phyloP scores from a whole-genome alignment of 2,888 invertebrate genomes.

The Drosophila siamana region DNA sequence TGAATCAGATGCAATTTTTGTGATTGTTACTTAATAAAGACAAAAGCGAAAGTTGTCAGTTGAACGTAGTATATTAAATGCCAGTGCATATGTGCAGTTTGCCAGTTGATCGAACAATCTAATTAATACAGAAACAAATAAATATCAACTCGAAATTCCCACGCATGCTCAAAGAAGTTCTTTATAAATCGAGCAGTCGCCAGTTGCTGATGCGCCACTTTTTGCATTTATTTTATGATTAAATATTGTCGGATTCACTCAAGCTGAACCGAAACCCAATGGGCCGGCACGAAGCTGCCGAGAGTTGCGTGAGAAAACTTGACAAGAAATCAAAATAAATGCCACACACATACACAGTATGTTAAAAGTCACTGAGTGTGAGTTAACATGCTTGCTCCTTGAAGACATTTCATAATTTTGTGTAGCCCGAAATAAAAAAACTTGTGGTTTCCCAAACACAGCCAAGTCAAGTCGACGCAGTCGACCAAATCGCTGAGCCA shows the following conservation, averaged over 20 bases:
- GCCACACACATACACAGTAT: constrained; percentile 33
- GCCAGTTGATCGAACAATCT: constrained; percentile 45
- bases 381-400: not conserved
- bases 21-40: not conserved
- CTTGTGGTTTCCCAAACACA: constrained; percentile 45
- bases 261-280: constrained; percentile 70
- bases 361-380: no score
- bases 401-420: constrained; percentile 55
- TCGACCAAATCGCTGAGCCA: constrained; percentile 31
- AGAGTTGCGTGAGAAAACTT: constrained; percentile 59
- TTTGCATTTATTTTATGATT: constrained; percentile 72
- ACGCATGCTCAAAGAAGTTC: constrained; percentile 62
- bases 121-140: constrained; percentile 58
- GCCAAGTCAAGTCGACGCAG: constrained; percentile 26
- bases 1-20: constrained; percentile 26
- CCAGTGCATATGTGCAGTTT: constrained; percentile 19
- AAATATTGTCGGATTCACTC: constrained; percentile 67
- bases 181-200: constrained; percentile 51
- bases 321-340: constrained; percentile 58
- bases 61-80: no score
- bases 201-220: constrained; percentile 29
- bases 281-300: constrained; percentile 47
- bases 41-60: constrained; percentile 2
- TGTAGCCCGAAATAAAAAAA: constrained; percentile 17
- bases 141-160: constrained; percentile 58